A percentile compares a stretch with the other conserved stretches of the same genome.
These are phyloP conservation scores for Notarius quadriscutis DNA, from an alignment of 2,113 vertebrate genomes.

Conservation along the genomic window DNA sequence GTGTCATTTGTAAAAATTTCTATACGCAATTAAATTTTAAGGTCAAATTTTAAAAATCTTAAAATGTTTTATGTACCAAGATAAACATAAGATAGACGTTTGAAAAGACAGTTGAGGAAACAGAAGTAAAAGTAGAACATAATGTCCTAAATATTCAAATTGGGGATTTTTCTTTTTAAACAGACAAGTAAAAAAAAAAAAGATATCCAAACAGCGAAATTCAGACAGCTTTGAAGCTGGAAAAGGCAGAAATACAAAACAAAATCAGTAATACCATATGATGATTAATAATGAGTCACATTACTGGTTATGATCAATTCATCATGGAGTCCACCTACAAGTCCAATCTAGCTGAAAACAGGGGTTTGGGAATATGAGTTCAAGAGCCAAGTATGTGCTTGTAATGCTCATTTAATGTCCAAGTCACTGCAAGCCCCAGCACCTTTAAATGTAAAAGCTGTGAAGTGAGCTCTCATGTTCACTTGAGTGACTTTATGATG, in stretches of 20 bases:
- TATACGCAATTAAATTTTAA: not conserved
- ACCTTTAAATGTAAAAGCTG: not conserved
- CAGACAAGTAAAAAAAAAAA: not conserved
- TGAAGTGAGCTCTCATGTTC: not conserved
- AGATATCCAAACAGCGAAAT: not conserved
- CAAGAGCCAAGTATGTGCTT: not conserved
- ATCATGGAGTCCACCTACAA: not conserved
- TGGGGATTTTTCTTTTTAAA: not conserved
- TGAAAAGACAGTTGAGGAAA: not conserved
- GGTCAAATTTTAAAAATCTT: not conserved
- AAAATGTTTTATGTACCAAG: too few relatives aligned
- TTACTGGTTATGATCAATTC: not conserved
- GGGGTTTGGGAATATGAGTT: not conserved
- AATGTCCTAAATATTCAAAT: not conserved
- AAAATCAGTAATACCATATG: not conserved
- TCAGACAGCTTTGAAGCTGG: not conserved
- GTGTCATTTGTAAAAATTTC: not conserved
- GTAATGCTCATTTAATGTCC: not conserved
- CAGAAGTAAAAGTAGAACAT: not conserved
- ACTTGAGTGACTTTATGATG: not conserved
- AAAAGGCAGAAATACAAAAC: not conserved
- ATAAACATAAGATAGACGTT: not conserved
- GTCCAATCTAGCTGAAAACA: not conserved
- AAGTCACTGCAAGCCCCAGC: not conserved
- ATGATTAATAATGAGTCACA: not conserved